A percentile compares a stretch with the other conserved stretches of the same genome.
phyloP scores from a whole-genome alignment of 1,140 invertebrate species.

The Hydropsyche tenuis region DNA sequence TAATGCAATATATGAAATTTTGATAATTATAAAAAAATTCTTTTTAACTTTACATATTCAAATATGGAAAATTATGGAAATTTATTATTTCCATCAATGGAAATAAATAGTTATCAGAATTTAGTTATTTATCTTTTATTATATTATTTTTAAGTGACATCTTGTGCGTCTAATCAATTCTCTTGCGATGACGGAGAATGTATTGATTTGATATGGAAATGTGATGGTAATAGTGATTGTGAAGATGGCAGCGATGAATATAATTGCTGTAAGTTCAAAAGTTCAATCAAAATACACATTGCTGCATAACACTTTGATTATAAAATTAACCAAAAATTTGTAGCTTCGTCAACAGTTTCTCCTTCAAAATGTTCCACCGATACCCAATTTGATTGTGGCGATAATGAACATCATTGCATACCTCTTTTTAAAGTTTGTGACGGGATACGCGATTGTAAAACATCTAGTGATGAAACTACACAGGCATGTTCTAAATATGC shows the following conservation, averaged over 20 bases:
- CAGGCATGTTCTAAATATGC: slow-evolving; percentile 21
- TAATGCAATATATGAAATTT: too few relatives aligned
- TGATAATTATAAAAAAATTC: too few relatives aligned
- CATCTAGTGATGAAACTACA: slow-evolving; percentile 68
- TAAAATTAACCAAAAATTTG: slow-evolving; percentile 53
- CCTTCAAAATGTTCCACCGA: too few relatives aligned
- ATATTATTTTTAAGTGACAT: too few relatives aligned
- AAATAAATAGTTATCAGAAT: too few relatives aligned
- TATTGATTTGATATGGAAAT: slow-evolving; percentile 85
- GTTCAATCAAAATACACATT: slow-evolving; percentile 40
- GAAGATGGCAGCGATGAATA: slow-evolving; percentile 82
- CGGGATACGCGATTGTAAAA: slow-evolving; percentile 77
- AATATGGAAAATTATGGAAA: too few relatives aligned
- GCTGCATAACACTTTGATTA: not conserved
- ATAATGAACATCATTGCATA: slow-evolving; percentile 67
- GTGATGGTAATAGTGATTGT: slow-evolving; percentile 88
- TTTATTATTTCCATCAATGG: too few relatives aligned
- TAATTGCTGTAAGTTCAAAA: slow-evolving; percentile 67
- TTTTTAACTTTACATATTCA: too few relatives aligned
- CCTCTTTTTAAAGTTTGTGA: slow-evolving; percentile 82
- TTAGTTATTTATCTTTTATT: too few relatives aligned
- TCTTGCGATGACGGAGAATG: slow-evolving; percentile 88
- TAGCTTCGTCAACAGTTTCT: too few relatives aligned
- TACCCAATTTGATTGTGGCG: too few relatives aligned
- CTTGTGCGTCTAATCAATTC: slow-evolving; percentile 86